Conservation (phyloP, 2,797 vertebrate species). For the Prunella strophiata region DNA sequence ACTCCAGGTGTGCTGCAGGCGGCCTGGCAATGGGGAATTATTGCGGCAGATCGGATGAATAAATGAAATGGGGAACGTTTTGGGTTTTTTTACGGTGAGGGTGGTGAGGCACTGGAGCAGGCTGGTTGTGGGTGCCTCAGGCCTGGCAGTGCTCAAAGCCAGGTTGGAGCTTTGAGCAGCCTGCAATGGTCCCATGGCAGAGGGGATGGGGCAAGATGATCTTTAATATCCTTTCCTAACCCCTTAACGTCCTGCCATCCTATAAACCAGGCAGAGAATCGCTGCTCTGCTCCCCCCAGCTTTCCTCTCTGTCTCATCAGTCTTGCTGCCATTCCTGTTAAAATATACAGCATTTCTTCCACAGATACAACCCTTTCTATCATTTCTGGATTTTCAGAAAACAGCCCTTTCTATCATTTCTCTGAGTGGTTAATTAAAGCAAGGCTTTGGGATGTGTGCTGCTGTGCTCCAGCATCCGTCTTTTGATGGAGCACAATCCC, state of each 20-base stretch:
- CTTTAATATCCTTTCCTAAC: not conserved
- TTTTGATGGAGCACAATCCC: not conserved
- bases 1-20: not conserved
- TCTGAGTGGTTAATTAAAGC: not conserved
- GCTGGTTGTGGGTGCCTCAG: not conserved
- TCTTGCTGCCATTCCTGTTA: not conserved
- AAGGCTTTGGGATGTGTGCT: not conserved
- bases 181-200: not conserved
- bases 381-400: too few relatives aligned
- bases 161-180: not conserved
- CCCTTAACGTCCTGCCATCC: too few relatives aligned
- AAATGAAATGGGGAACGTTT: accelerated
- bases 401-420: not conserved
- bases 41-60: not conserved
- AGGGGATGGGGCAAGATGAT: accelerated
- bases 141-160: not conserved
- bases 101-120: not conserved
- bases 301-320: not conserved
- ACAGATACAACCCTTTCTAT: not conserved
- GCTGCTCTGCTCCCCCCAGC: not conserved
- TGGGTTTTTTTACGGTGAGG: not conserved
- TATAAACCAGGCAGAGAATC: not conserved
- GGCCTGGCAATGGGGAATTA: not conserved
- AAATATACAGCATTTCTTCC: not conserved
- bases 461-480: not conserved